These are phyloP conservation scores for Dilophus febrilis DNA, from an alignment of 2,888 invertebrate species.

Conservation along the genomic window DNA sequence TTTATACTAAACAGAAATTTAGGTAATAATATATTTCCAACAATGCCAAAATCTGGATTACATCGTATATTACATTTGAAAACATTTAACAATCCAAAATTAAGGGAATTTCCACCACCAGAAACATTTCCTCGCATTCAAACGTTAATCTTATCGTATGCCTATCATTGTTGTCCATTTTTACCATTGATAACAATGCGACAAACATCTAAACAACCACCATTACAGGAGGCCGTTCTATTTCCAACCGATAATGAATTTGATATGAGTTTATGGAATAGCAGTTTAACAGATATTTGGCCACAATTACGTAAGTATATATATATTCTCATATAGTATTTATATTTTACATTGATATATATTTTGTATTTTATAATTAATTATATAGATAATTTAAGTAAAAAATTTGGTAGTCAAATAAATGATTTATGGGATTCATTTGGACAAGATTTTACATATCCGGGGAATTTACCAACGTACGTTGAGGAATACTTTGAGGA, in stretches of 20 bases:
- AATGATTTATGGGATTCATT: constrained; percentile 53
- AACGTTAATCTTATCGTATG: constrained; percentile 75
- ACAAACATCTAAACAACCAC: constrained; percentile 34
- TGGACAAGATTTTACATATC: constrained; percentile 50
- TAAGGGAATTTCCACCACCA: constrained; percentile 74
- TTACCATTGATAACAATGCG: constrained; percentile 43
- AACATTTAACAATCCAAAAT: constrained; percentile 78
- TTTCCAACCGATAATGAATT: constrained; percentile 53
- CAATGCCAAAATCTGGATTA: constrained; percentile 66
- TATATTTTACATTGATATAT: constrained; percentile 1
- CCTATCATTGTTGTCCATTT: constrained; percentile 92
- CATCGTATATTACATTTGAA: constrained; percentile 67
- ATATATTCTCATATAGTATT: not conserved
- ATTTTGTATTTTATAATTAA: constrained; percentile 16
- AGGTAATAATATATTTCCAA: constrained; percentile 74
- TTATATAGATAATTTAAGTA: constrained; percentile 49
- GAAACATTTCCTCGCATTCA: constrained; percentile 74
- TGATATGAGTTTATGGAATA: constrained; percentile 64
- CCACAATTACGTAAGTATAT: constrained; percentile 53
- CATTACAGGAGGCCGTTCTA: constrained; percentile 41
- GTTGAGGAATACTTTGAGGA: constrained; percentile 58
- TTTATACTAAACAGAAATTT: constrained; percentile 48
- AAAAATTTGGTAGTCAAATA: constrained; percentile 52
- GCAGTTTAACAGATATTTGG: constrained; percentile 63
- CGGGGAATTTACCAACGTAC: constrained; percentile 49